Evolutionary conservation across 2,888 invertebrate genomes (phyloP).

Genomic region (Hermaeophaga mercurialis): DNA sequence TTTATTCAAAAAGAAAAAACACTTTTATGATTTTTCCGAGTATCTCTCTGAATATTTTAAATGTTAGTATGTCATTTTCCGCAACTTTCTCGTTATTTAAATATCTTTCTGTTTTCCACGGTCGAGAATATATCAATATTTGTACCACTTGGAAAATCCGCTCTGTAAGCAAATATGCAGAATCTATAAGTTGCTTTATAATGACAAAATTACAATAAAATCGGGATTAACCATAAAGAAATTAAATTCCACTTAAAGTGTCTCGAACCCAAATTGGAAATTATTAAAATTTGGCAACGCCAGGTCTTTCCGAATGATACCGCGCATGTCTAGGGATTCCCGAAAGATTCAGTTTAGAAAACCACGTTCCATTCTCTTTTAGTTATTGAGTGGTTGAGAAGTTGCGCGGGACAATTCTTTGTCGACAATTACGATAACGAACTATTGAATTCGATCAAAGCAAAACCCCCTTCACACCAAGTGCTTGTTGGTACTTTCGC

Average conservation of each 20-base stretch:
- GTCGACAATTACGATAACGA: conserved; percentile 30
- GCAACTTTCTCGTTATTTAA: too few species aligned
- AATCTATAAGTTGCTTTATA: background rate
- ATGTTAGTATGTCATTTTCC: too few species aligned
- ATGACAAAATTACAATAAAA: background rate
- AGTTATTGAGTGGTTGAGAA: conserved; percentile 40
- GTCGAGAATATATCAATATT: too few species aligned
- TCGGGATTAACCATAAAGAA: background rate
- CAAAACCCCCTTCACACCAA: too few species aligned
- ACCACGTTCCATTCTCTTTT: conserved; percentile 30
- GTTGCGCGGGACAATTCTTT: conserved; percentile 17
- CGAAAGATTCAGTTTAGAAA: conserved; percentile 39
- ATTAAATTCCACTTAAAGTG: background rate
- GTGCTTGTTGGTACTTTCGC: too few species aligned
- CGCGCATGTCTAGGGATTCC: conserved; percentile 54
- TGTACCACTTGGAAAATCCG: background rate
- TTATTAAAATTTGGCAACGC: background rate
- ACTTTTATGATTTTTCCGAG: too few species aligned
- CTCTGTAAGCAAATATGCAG: background rate
- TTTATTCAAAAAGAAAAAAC: too few species aligned
- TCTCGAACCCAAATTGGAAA: background rate
- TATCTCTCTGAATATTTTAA: too few species aligned
- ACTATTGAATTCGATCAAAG: conserved; percentile 20
- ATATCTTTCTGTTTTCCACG: too few species aligned
- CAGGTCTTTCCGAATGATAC: background rate